Evolutionary conservation across 2,113 vertebrate species (phyloP), one percentile per base, ranked within the genome.

Genomic region (Gasterosteus nipponicus): DNA sequence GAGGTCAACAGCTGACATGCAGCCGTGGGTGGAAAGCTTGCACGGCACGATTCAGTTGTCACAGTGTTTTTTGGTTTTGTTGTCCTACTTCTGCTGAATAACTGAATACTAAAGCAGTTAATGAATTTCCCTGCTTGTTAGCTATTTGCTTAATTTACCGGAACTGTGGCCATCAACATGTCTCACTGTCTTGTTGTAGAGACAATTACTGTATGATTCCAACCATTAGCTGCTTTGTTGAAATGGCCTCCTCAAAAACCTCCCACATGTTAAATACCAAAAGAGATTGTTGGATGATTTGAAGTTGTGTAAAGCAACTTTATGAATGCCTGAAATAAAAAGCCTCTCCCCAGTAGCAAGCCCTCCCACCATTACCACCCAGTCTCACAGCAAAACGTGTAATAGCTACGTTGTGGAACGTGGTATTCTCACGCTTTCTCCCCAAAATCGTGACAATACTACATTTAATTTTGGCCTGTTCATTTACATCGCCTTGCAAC

Each of bases 311-410:
- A 8, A 19, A 49, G 14, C 16, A 10, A 26, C 5, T 73, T 74
- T 46, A 64, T 35, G 72, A 59, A 75, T 69, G 47, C 62, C 73
- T 51, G n/a, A 49, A 16, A 76, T 60, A 80, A 57, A n/a, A 79
- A 82, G 76, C 47, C 11, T 68, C 35, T 41, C 47, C 74, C 70
- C 10, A 11, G 38, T 73, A 62, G 18, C 5, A 73, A 73, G 69
- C 38, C 51, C 35, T 38, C 54, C 58, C 58, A 75, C 42, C 65
- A 64, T 80, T 86, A 74, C 60, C 63, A 26, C 22, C 22, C 22
- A 26, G 22, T 26, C 22, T 26, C 22, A 26, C 22, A 26, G 22
- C 22, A 26, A 26, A 26, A 26, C 22, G 22, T 26, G 22, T 26
- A 26, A 26, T 26, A 26, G 22, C 22, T 26, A 26, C 22, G 22